Evolutionary conservation across 1,140 invertebrate genomes (phyloP).

Genomic region (Gonatopus flavifemur): DNA sequence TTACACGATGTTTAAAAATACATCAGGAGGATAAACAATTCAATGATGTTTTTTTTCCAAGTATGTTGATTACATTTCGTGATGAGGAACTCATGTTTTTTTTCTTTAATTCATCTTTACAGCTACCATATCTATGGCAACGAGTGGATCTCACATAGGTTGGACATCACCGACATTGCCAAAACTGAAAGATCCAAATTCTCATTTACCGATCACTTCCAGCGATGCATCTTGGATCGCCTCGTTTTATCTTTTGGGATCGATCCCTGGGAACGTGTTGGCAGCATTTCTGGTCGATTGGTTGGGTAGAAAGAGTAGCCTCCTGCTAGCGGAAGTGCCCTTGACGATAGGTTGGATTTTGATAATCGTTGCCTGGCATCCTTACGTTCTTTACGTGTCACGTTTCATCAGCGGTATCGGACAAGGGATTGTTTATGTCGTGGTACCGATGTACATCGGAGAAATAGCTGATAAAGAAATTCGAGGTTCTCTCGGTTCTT

Average conservation of each 20-base stretch:
- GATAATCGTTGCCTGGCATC: constrained; percentile 45
- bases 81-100: too few relatives aligned
- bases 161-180: constrained; percentile 61
- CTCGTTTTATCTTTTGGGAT: constrained; percentile 58
- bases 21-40: too few relatives aligned
- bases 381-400: constrained; percentile 51
- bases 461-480: constrained; percentile 72
- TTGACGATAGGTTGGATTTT: constrained; percentile 57
- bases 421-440: constrained; percentile 56
- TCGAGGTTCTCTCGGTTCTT: constrained; percentile 67
- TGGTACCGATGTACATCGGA: constrained; percentile 69
- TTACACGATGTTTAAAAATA: too few relatives aligned
- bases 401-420: constrained; percentile 61
- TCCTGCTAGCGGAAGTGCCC: constrained; percentile 55
- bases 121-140: constrained; percentile 49
- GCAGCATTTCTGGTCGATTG: constrained; percentile 61
- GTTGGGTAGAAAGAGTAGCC: constrained; percentile 58
- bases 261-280: constrained; percentile 54
- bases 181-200: constrained; percentile 46
- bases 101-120: too few relatives aligned
- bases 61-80: constrained; percentile 1
- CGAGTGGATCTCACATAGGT: constrained; percentile 53
- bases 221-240: constrained; percentile 61
- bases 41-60: too few relatives aligned
- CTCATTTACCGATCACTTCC: constrained; percentile 42